These are phyloP conservation scores for Gambusia yucatana DNA, from an alignment of 2,797 vertebrate species.

Conservation along the genomic window DNA sequence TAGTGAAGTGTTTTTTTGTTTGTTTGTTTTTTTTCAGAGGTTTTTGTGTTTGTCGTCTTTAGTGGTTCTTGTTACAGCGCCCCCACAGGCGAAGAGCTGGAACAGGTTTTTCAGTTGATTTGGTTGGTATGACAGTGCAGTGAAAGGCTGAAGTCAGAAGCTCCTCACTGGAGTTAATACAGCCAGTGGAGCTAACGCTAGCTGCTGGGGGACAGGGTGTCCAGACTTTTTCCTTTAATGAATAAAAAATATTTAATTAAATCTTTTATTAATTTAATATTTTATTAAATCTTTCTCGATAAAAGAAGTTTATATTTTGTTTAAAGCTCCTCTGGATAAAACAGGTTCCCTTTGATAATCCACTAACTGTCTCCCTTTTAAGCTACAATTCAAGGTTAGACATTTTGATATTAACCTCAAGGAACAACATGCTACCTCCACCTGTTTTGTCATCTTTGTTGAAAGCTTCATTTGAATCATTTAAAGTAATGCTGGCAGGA, in stretches of 20 bases:
- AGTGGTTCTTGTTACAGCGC: not conserved
- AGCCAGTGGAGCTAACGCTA: not conserved
- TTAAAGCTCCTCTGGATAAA: not conserved
- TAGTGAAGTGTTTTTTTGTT: not conserved
- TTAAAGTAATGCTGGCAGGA: not conserved
- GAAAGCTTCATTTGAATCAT: not conserved
- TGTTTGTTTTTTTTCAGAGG: not conserved
- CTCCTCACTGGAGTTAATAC: not conserved
- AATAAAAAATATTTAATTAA: not conserved
- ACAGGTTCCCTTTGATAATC: not conserved
- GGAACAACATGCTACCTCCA: not conserved
- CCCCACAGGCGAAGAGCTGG: not conserved
- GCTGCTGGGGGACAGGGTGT: not conserved
- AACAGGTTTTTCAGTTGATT: not conserved
- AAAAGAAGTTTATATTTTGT: not conserved
- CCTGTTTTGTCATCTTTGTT: not conserved
- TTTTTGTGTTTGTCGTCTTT: not conserved
- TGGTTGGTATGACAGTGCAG: not conserved
- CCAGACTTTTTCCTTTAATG: not conserved
- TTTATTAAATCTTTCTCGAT: not conserved
- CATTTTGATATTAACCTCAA: not conserved
- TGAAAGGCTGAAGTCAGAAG: not conserved
- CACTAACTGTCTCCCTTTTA: not conserved
- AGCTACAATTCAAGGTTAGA: not conserved
- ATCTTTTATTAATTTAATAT: no score